These are phyloP conservation scores for Rhopalosiphum padi DNA, from an alignment of 1,140 invertebrate genomes.

Conservation along the genomic window DNA sequence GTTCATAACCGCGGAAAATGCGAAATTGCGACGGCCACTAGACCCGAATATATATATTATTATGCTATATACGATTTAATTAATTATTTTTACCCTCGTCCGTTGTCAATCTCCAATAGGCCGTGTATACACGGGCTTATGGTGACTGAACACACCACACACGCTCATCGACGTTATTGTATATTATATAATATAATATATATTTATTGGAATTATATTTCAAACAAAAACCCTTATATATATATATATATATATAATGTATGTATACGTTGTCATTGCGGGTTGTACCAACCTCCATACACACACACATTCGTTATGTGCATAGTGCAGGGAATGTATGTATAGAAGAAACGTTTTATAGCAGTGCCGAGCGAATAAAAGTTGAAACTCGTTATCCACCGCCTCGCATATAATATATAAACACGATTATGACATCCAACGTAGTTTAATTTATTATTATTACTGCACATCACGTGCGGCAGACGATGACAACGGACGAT, in stretches of 20 bases:
- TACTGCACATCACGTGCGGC: background rate
- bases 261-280: background rate
- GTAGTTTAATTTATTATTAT: background rate
- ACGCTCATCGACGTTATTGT: background rate
- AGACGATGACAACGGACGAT: background rate
- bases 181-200: background rate
- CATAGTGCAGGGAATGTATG: background rate
- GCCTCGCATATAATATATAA: background rate
- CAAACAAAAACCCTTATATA: background rate
- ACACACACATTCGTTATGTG: background rate
- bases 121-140: constrained; percentile 26
- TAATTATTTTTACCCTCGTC: constrained; percentile 50
- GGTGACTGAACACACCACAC: constrained; percentile 38
- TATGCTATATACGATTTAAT: constrained; percentile 49
- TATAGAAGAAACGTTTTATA: background rate
- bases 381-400: background rate
- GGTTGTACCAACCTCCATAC: background rate
- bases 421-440: background rate
- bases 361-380: background rate
- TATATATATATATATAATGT: background rate
- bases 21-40: constrained; percentile 46
- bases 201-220: constrained; percentile 12
- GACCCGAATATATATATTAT: background rate
- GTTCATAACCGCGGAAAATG: constrained; percentile 51
- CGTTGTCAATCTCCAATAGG: constrained; percentile 51